Conservation (phyloP, 2,888 invertebrate genomes). For the Epistrophe grossulariae region DNA sequence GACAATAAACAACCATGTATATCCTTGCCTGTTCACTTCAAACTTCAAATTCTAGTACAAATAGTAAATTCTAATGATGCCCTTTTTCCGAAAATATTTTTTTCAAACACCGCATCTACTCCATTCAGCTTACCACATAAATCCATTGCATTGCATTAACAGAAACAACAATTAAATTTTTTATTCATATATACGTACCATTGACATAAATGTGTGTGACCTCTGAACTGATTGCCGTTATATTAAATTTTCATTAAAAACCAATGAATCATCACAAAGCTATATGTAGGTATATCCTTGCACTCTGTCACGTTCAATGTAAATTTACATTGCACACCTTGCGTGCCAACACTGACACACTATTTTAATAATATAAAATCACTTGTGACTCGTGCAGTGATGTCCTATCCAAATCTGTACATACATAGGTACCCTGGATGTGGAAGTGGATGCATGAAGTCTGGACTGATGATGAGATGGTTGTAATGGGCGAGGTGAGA, state of each 20-base stretch:
- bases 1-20: too few relatives aligned
- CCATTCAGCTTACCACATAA: background rate
- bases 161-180: background rate
- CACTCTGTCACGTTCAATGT: constrained; percentile 40
- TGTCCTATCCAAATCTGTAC: background rate
- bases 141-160: background rate
- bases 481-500: too few relatives aligned
- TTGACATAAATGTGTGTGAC: background rate
- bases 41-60: too few relatives aligned
- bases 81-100: too few relatives aligned
- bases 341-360: constrained; percentile 29
- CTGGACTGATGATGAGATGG: background rate
- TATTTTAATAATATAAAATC: constrained; percentile 25
- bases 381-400: background rate
- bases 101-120: too few relatives aligned
- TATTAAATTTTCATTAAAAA: constrained; percentile 68
- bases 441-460: background rate
- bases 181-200: background rate
- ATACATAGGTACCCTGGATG: background rate
- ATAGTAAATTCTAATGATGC: too few relatives aligned
- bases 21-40: too few relatives aligned
- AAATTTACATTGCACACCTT: constrained; percentile 50
- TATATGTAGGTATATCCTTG: constrained; percentile 46
- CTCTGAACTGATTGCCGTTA: constrained; percentile 53
- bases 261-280: constrained; percentile 53